phyloP scores from a whole-genome alignment of 2,888 invertebrate species.

The Lordiphosa fenestrarum region DNA sequence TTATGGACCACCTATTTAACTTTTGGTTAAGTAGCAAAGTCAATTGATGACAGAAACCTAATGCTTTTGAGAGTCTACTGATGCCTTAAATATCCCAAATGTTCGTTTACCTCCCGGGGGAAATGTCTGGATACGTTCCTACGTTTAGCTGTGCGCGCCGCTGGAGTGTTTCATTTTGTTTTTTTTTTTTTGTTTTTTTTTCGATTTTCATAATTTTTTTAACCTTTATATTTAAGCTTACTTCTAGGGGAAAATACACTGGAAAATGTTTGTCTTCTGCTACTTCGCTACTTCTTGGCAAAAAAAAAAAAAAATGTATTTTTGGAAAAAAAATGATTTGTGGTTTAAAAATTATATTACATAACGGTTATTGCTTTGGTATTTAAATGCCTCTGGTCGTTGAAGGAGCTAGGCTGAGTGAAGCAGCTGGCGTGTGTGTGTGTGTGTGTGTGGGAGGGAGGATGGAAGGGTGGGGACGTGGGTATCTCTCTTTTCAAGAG shows the following conservation, averaged over 20 bases:
- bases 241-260: slow-evolving; percentile 55
- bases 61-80: too few relatives aligned
- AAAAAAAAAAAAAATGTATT: slow-evolving; percentile 16
- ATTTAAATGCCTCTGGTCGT: slow-evolving; percentile 79
- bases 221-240: slow-evolving; percentile 19
- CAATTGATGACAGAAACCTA: too few relatives aligned
- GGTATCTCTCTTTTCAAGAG: slow-evolving; percentile 14
- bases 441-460: background rate
- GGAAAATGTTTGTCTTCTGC: slow-evolving; percentile 59
- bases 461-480: background rate
- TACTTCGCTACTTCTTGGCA: slow-evolving; percentile 25
- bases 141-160: slow-evolving; percentile 12
- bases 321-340: slow-evolving; percentile 24
- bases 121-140: slow-evolving; percentile 1
- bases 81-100: too few relatives aligned
- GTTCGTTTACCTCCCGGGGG: too few relatives aligned
- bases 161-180: slow-evolving; percentile 9
- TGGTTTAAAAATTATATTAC: slow-evolving; percentile 68
- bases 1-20: too few relatives aligned
- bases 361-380: slow-evolving; percentile 79
- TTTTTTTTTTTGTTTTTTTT: slow-evolving; percentile 17
- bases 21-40: too few relatives aligned
- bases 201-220: slow-evolving; percentile 11
- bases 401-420: slow-evolving; percentile 42
- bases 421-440: slow-evolving; percentile 8